These are phyloP conservation scores for Okapia johnstoni DNA, from an alignment of 2,113 vertebrate species.

Conservation along the genomic window DNA sequence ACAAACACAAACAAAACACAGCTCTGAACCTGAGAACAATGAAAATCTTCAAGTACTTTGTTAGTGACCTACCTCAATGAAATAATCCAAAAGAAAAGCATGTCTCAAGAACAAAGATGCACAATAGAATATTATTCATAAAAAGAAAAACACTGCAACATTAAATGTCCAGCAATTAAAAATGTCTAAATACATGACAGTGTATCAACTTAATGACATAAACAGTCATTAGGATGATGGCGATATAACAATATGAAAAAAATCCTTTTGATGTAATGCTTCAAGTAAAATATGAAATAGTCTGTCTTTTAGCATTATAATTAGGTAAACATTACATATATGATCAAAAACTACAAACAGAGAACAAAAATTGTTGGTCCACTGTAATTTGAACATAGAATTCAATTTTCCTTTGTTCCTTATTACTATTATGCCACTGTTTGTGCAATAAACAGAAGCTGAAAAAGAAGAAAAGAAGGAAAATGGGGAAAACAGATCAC, in stretches of 20 bases:
- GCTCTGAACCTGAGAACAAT: neutral
- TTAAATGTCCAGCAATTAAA: neutral
- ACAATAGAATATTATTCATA: neutral
- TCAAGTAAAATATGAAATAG: neutral
- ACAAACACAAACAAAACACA: neutral
- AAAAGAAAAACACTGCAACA: neutral
- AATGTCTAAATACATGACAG: neutral
- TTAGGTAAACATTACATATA: neutral
- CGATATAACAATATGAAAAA: neutral
- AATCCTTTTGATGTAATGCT: neutral
- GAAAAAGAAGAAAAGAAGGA: neutral
- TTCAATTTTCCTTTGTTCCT: neutral
- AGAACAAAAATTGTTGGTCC: neutral
- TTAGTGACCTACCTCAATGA: neutral
- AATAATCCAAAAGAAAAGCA: neutral
- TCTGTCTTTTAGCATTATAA: neutral
- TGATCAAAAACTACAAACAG: neutral
- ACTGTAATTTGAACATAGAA: neutral
- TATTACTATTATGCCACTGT: neutral
- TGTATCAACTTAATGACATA: neutral
- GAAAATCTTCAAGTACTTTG: neutral
- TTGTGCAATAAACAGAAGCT: neutral
- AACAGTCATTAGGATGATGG: neutral
- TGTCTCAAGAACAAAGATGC: neutral
- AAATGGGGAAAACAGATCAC: neutral